Evolutionary conservation across 2,113 vertebrate genomes (phyloP).

Genomic region (Pithys albifrons): DNA sequence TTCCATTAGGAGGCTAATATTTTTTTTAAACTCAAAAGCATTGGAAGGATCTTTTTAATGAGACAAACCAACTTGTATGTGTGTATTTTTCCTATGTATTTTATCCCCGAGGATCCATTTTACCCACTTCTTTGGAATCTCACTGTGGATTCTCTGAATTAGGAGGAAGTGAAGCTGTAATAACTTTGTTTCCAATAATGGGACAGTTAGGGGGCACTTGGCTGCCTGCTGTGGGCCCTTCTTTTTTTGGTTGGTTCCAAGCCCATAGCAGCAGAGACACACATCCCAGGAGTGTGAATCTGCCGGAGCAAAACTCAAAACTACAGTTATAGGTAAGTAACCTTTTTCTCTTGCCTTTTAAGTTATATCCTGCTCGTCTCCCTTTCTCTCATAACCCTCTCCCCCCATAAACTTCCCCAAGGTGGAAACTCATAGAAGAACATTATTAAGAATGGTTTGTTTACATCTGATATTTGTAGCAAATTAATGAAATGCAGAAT

Average conservation of each 20-base stretch:
- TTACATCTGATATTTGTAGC: not conserved
- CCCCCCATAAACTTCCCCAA: not conserved
- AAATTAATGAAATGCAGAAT: not conserved
- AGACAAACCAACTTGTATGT: not conserved
- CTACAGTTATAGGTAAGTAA: conserved; percentile 64
- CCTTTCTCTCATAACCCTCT: not conserved
- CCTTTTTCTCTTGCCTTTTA: conserved; percentile 47
- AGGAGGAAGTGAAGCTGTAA: conserved; percentile 8
- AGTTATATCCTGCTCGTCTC: not conserved
- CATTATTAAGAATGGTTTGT: not conserved
- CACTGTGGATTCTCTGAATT: conserved; percentile 26
- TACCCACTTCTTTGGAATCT: conserved; percentile 30
- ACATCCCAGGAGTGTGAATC: conserved; percentile 65
- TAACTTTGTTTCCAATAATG: conserved; percentile 28
- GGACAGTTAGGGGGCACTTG: conserved; percentile 52
- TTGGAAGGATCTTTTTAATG: not conserved
- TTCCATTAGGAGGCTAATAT: not conserved
- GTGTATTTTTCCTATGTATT: not conserved
- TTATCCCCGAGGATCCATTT: not conserved
- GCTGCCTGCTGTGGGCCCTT: conserved; percentile 43
- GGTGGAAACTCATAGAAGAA: not conserved
- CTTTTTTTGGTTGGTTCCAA: conserved; percentile 26
- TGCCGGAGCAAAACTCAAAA: conserved; percentile 65
- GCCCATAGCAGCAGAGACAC: conserved; percentile 63
- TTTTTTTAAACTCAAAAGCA: not conserved